phyloP scores from a whole-genome alignment of 2,797 vertebrate genomes.

The Columba guinea region DNA sequence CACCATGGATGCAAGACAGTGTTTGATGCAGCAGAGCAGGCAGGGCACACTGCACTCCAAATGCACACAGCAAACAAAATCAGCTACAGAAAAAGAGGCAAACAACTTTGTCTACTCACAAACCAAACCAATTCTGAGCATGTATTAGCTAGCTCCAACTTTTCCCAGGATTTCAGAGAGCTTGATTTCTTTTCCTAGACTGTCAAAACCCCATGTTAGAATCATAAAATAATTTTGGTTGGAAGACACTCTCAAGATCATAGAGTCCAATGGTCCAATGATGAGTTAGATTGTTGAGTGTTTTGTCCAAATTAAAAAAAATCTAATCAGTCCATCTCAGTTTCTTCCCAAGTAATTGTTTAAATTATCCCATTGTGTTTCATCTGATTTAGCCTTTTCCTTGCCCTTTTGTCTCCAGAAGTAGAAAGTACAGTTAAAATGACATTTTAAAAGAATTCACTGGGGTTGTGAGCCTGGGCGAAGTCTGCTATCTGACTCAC shows the following conservation, averaged over 20 bases:
- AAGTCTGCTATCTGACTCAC: not conserved
- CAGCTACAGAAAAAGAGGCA: not conserved
- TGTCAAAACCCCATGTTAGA: not conserved
- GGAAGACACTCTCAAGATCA: too few species aligned
- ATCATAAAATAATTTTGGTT: too few species aligned
- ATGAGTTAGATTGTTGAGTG: not conserved
- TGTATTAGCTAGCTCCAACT: not conserved
- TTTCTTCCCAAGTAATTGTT: not conserved
- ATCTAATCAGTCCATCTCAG: not conserved
- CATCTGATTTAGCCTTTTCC: not conserved
- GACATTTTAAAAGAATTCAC: not conserved
- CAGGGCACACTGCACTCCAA: not conserved
- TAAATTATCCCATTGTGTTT: not conserved
- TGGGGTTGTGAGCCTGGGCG: not conserved
- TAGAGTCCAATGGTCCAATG: too few species aligned
- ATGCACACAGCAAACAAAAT: not conserved
- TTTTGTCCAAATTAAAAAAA: not conserved
- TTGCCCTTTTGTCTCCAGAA: not conserved
- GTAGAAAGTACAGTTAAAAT: not conserved
- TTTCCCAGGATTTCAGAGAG: not conserved
- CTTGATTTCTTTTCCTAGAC: not conserved
- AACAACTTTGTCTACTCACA: not conserved
- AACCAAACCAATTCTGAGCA: not conserved
- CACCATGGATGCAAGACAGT: not conserved
- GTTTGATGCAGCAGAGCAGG: not conserved